A percentile compares a stretch with the other conserved stretches of the same genome.
These are phyloP conservation scores for Melinopterus prodromus DNA, from an alignment of 2,888 invertebrate species.

Conservation along the genomic window DNA sequence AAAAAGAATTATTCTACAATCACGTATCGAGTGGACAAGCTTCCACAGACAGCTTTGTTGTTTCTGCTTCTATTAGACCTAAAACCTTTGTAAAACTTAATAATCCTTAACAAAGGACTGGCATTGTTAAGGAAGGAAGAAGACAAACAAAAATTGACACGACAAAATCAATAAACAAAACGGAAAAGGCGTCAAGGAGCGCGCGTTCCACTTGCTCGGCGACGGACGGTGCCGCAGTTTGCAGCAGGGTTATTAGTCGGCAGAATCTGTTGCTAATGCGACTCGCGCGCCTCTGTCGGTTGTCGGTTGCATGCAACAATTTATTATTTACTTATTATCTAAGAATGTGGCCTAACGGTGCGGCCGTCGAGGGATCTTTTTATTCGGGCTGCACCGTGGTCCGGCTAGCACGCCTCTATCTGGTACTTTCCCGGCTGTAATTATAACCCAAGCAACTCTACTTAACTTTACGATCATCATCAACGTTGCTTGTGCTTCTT, in stretches of 20 bases:
- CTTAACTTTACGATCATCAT: constrained; percentile 4
- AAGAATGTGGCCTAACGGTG: constrained; percentile 28
- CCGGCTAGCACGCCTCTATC: constrained; percentile 22
- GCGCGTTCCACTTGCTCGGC: too few relatives aligned
- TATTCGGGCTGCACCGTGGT: constrained; percentile 4
- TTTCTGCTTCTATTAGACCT: too few relatives aligned
- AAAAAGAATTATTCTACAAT: too few relatives aligned
- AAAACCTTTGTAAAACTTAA: too few relatives aligned
- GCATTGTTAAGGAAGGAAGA: too few relatives aligned
- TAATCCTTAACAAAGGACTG: too few relatives aligned
- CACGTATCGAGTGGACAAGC: too few relatives aligned
- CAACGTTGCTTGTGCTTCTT: not conserved
- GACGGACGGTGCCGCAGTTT: not conserved
- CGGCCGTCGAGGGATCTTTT: not conserved
- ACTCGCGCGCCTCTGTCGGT: not conserved
- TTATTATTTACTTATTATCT: constrained; percentile 28
- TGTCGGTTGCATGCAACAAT: constrained; percentile 16
- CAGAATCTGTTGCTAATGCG: constrained; percentile 5
- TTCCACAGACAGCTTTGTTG: too few relatives aligned
- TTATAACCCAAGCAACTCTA: not conserved
- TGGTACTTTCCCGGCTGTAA: constrained; percentile 22
- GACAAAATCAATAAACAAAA: too few relatives aligned
- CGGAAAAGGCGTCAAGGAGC: too few relatives aligned
- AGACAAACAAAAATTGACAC: too few relatives aligned
- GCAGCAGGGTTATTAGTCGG: constrained; percentile 17